Percentiles rank a stretch among this genome's conserved stretches.
phyloP scores from a whole-genome alignment of 2,113 vertebrate genomes.

The Microtus richardsoni region DNA sequence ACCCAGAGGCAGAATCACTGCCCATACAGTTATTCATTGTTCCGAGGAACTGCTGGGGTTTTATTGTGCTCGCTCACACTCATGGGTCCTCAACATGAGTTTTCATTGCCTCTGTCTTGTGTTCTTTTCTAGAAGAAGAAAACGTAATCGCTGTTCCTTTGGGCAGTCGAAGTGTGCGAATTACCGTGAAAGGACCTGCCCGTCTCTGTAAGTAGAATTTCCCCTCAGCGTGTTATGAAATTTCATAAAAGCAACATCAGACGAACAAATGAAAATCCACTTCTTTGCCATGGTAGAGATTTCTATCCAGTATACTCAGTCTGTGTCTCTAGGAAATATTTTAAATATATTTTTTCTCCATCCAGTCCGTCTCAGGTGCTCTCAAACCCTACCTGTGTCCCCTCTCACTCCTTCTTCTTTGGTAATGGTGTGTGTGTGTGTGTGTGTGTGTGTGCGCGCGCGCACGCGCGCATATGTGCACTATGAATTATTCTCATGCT shows the following conservation, averaged over 20 bases:
- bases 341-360: neutral
- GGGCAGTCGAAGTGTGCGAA: conserved; percentile 93
- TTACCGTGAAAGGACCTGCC: conserved; percentile 93
- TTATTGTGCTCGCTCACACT: neutral
- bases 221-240: neutral
- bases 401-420: neutral
- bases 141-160: conserved; percentile 92
- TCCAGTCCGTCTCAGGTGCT: neutral
- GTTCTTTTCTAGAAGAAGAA: conserved; percentile 90
- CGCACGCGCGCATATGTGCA: fast-evolving
- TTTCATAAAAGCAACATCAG: neutral
- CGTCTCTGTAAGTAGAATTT: conserved; percentile 87
- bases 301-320: neutral
- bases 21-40: neutral
- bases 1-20: neutral
- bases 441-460: neutral
- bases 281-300: too few species aligned
- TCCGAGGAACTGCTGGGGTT: neutral
- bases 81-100: neutral
- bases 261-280: neutral
- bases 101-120: neutral
- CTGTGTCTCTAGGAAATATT: neutral
- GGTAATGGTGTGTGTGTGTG: neutral
- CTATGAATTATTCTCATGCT: neutral
- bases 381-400: neutral